A percentile compares a stretch with the other conserved stretches of the same genome.
These are phyloP conservation scores for Neoascia interrupta DNA, from an alignment of 2,888 invertebrate genomes.

Conservation along the genomic window DNA sequence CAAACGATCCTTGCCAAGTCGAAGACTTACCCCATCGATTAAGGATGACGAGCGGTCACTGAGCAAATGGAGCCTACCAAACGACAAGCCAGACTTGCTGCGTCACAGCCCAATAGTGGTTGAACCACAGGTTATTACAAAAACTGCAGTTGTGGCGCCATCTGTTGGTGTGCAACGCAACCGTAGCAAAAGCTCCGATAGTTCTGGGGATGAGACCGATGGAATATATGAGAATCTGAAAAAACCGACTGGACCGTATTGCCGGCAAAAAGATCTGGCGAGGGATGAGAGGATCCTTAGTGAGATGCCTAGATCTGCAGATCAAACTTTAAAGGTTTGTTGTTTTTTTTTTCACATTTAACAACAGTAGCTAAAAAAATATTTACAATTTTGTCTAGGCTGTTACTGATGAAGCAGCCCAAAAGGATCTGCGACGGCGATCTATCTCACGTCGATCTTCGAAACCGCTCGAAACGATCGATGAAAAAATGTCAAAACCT, in stretches of 20 bases:
- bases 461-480: conserved; percentile 78
- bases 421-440: conserved; percentile 78
- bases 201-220: conserved; percentile 43
- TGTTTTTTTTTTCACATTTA: too few species aligned
- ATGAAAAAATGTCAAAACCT: conserved; percentile 75
- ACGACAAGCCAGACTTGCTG: conserved; percentile 78
- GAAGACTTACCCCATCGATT: conserved; percentile 35
- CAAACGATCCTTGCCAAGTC: conserved; percentile 66
- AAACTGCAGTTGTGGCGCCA: conserved; percentile 52
- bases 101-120: conserved; percentile 76
- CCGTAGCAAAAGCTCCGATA: conserved; percentile 45
- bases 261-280: conserved; percentile 76
- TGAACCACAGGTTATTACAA: conserved; percentile 69
- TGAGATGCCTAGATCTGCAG: conserved; percentile 82
- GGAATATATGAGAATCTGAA: conserved; percentile 63
- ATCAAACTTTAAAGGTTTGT: conserved; percentile 81
- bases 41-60: conserved; percentile 49
- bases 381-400: conserved; percentile 78
- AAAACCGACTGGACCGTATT: conserved; percentile 71
- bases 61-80: conserved; percentile 76
- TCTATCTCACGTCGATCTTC: conserved; percentile 75
- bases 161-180: conserved; percentile 41
- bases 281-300: conserved; percentile 81
- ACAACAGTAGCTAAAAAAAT: too few species aligned
- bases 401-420: conserved; percentile 80